Percentiles rank a stretch among this genome's conserved stretches.
These are phyloP conservation scores for Hirundo rustica DNA, from an alignment of 2,797 vertebrate genomes.

Conservation along the genomic window DNA sequence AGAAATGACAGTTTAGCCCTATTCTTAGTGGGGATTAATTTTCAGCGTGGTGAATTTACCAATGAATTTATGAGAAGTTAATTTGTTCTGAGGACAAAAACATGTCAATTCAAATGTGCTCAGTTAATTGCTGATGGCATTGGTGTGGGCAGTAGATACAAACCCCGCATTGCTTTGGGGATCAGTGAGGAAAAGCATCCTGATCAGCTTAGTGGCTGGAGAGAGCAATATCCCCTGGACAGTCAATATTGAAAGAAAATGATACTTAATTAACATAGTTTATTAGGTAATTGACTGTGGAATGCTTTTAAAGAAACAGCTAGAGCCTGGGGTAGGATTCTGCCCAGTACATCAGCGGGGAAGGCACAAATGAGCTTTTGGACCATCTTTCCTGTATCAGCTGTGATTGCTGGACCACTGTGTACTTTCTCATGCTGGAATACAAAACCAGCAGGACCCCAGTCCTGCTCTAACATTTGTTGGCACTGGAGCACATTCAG, in stretches of 20 bases:
- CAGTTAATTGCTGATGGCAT: neutral
- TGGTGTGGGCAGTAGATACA: neutral
- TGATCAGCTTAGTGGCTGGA: neutral
- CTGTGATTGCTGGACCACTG: neutral
- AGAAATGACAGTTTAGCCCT: neutral
- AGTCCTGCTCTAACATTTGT: rapidly evolving
- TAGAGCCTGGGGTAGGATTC: neutral
- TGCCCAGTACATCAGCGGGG: neutral
- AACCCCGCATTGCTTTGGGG: neutral
- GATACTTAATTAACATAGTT: neutral
- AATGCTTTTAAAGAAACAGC: neutral
- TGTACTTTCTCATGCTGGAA: neutral
- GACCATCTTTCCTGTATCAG: neutral
- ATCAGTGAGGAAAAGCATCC: neutral
- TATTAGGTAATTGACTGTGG: neutral
- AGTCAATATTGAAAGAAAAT: neutral
- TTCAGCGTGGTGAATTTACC: neutral
- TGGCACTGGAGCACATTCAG: rapidly evolving
- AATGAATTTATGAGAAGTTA: neutral
- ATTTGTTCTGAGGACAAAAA: neutral
- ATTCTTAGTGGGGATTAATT: neutral
- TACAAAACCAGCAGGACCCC: neutral
- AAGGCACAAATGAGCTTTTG: neutral
- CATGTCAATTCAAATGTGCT: neutral
- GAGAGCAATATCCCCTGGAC: neutral